Evolutionary conservation across 1,140 invertebrate genomes (phyloP), one percentile per base, ranked within the genome.

Genomic region (Neotoxoptera formosana): DNA sequence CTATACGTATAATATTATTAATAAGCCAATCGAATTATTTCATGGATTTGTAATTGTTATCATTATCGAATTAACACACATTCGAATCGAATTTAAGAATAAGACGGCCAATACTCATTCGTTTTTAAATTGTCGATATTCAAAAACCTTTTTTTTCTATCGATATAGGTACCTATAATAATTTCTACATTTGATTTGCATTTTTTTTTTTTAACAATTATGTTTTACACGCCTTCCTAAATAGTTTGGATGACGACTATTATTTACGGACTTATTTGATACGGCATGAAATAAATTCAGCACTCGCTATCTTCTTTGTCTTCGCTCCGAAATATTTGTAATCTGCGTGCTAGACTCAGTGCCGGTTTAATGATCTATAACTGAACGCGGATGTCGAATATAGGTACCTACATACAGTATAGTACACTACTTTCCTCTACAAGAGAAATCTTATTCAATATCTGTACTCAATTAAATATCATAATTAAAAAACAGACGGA

Each of bases 371-470:
- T 51, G 86, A 87, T 87, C 47, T 36, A 56, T 89, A 56, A 89
- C 51, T 36, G 21, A 89, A 89, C 51, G 48, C 87, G 87, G 87
- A 89, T 89, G 48, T 89, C n/a, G 48, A 20, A 89, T 34, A 88
- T 3, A 48, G 17, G 47, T 89, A 56, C 30, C 14, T 88, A 53
- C 25, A 48, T 88, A 76, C 60, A 76, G 60, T 76, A 48, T n/a
- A 88, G 86, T 48, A 88, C 51, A 56, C 34, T 36, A 87, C 86
- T 51, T 89, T 53, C 7, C n/a, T 53, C 87, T 36, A 34, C 8
- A 34, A 89, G 47, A 89, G 48, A 89, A 53, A 89, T 53, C 87
- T 89, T 34, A 87, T 48, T 87, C 86, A 87, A 48, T 48, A 48
- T 34, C 17, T 87, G 45, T 87, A 87, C 86, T 51, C n/a, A 23